Evolutionary conservation across 2,888 invertebrate species (phyloP).

Genomic region (Trichogramma dendrolimi): DNA sequence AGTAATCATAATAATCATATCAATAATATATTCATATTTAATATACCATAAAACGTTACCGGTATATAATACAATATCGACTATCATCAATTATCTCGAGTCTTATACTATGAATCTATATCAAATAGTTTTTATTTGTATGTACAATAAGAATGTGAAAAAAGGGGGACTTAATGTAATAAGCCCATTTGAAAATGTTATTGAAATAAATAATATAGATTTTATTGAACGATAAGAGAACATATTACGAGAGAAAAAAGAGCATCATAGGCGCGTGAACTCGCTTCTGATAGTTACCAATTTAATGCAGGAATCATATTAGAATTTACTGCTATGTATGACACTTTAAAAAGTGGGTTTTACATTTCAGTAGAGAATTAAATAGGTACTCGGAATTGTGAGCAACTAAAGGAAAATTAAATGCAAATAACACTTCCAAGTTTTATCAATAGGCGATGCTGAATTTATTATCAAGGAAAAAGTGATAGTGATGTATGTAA

Average conservation of each 20-base stretch:
- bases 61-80: constrained; percentile 49
- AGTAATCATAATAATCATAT: constrained; percentile 26
- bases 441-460: too few species aligned
- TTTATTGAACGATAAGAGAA: constrained; percentile 15
- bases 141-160: constrained; percentile 45
- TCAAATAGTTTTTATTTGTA: constrained; percentile 45
- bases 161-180: constrained; percentile 26
- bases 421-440: too few species aligned
- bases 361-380: too few species aligned
- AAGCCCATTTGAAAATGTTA: constrained; percentile 24
- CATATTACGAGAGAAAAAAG: constrained; percentile 19
- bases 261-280: constrained; percentile 14
- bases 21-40: constrained; percentile 33
- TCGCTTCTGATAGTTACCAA: too few species aligned
- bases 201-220: constrained; percentile 28
- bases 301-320: too few species aligned
- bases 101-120: constrained; percentile 44
- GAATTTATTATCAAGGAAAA: too few species aligned
- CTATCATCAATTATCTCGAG: constrained; percentile 44
- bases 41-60: constrained; percentile 48
- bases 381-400: too few species aligned
- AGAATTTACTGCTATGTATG: too few species aligned
- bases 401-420: too few species aligned
- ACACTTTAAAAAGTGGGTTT: too few species aligned
- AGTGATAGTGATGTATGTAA: too few species aligned